Evolutionary conservation across 64 coral and sea anemone genomes (phyloP).

Genomic region (Montipora foliosa): DNA sequence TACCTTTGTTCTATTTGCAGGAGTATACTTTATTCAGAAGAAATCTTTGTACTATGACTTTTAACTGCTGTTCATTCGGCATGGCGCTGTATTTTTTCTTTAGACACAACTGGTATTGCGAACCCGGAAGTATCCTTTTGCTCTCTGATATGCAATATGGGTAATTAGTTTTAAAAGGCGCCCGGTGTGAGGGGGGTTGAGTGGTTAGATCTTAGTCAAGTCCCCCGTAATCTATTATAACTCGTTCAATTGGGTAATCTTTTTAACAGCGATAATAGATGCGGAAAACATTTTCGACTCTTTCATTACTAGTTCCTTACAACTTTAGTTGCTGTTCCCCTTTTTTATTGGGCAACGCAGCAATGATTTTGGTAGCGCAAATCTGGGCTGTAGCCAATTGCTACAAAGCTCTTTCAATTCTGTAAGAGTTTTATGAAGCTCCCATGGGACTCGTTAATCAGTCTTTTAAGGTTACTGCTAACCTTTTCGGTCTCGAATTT

Average conservation of each 20-base stretch:
- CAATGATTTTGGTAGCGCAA: no score
- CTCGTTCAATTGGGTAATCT: no score
- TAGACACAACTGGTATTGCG: conserved; percentile 97
- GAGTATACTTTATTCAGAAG: conserved; percentile 22
- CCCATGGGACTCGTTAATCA: not conserved
- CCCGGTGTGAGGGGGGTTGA: not conserved
- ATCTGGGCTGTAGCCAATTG: no score
- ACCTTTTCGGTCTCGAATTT: no score
- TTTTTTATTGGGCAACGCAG: no score
- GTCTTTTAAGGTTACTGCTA: no score
- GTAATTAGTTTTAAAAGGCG: not conserved
- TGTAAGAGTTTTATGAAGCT: not conserved
- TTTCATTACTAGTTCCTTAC: no score
- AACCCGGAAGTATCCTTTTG: conserved; percentile 73
- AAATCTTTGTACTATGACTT: conserved; percentile 20
- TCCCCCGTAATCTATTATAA: no score
- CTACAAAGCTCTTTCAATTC: not conserved
- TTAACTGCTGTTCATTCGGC: conserved; percentile 88
- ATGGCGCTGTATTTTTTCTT: conserved; percentile 88
- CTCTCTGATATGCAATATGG: not conserved
- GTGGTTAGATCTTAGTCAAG: not conserved
- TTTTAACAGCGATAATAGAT: no score
- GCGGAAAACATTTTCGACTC: no score
- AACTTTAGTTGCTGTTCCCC: no score
- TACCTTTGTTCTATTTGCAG: not conserved